Conservation (phyloP, 2,888 invertebrate genomes). For the Teleiodes luculella region DNA sequence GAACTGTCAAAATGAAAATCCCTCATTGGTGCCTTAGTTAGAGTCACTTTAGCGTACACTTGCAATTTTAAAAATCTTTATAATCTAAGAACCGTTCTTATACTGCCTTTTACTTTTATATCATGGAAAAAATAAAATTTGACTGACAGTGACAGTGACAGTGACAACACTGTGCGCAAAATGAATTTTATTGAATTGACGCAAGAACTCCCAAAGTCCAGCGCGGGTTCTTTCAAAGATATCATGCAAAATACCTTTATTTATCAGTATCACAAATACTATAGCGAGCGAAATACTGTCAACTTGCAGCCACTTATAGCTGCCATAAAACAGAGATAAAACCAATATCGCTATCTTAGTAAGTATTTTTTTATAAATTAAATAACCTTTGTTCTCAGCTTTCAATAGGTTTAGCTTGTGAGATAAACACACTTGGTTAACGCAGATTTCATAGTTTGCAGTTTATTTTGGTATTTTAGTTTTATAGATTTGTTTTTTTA, state of each 20-base stretch:
- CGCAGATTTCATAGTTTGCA: not conserved
- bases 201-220: conserved; percentile 5
- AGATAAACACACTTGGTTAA: conserved; percentile 2
- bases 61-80: too few species aligned
- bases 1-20: too few species aligned
- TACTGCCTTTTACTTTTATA: too few species aligned
- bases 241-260: not conserved
- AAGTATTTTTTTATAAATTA: not conserved
- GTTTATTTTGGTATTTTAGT: not conserved
- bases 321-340: not conserved
- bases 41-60: too few species aligned
- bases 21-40: too few species aligned
- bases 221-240: conserved; percentile 1
- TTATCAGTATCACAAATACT: not conserved
- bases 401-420: not conserved
- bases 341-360: not conserved
- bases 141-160: not conserved
- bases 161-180: not conserved
- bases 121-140: too few species aligned
- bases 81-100: too few species aligned
- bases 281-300: not conserved
- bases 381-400: conserved; percentile 2
- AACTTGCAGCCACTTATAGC: not conserved
- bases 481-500: conserved; percentile 8
- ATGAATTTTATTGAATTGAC: not conserved